Evolutionary conservation across 2,113 vertebrate species (phyloP).

Genomic region (Strix aluco): DNA sequence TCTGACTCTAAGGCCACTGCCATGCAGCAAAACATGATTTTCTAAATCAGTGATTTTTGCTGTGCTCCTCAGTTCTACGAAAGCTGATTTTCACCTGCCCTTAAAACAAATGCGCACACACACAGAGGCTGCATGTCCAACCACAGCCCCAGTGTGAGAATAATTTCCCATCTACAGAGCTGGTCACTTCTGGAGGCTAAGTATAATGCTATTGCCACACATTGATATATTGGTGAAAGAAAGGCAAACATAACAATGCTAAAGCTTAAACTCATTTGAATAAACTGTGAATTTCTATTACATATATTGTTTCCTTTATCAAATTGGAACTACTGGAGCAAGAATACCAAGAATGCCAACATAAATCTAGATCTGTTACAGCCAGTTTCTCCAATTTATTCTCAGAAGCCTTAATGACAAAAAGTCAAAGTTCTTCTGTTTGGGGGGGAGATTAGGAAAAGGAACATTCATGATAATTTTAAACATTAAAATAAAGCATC

Average conservation of each 20-base stretch:
- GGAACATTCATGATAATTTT: not conserved
- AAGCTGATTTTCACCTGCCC: not conserved
- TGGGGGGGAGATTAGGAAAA: not conserved
- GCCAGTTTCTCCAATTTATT: slow-evolving; percentile 51
- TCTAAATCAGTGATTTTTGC: not conserved
- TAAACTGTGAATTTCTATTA: slow-evolving; percentile 61
- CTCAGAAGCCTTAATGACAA: not conserved
- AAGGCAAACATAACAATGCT: slow-evolving; percentile 55
- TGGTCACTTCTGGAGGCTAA: slow-evolving; percentile 13
- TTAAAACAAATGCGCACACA: not conserved
- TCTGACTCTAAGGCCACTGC: not conserved
- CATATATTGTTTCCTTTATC: slow-evolving; percentile 68
- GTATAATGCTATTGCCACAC: slow-evolving; percentile 40
- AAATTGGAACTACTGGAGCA: slow-evolving; percentile 65
- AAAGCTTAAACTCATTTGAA: slow-evolving; percentile 56
- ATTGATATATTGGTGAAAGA: slow-evolving; percentile 51
- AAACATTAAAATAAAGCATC: fast-evolving
- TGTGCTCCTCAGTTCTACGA: not conserved
- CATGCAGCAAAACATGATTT: fast-evolving
- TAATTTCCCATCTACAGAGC: not conserved
- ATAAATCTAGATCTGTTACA: slow-evolving; percentile 65
- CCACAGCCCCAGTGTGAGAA: slow-evolving; percentile 3
- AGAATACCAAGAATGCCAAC: slow-evolving; percentile 56
- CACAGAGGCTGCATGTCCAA: not conserved
- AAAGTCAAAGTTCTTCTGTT: not conserved